phyloP scores from a whole-genome alignment of 2,797 vertebrate genomes.

The Eurystomus glaucurus region DNA sequence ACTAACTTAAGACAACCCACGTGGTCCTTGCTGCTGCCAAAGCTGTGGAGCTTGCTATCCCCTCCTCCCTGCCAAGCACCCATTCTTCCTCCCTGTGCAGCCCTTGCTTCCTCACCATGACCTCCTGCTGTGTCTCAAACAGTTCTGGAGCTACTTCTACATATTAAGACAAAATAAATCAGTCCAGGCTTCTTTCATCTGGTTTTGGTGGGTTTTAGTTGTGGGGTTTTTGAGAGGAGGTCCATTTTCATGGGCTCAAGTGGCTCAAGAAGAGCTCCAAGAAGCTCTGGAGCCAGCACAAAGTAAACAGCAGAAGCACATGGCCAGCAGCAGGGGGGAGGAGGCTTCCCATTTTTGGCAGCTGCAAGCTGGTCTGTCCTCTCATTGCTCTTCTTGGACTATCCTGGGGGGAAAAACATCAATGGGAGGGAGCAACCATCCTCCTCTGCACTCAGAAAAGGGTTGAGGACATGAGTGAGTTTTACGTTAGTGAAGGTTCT shows the following conservation, averaged over 20 bases:
- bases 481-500: background rate
- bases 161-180: background rate
- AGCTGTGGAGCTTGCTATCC: background rate
- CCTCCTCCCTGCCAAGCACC: background rate
- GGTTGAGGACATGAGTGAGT: background rate
- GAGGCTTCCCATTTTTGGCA: background rate
- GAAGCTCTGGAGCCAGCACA: background rate
- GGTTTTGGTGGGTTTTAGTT: background rate
- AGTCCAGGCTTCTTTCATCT: background rate
- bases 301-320: background rate
- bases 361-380: accelerated
- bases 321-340: background rate
- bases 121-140: background rate
- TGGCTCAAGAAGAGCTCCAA: background rate
- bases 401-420: background rate
- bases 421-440: background rate
- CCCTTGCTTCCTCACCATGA: background rate
- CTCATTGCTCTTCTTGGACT: background rate
- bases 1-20: background rate
- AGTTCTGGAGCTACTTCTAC: background rate
- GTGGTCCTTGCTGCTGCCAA: background rate
- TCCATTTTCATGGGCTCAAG: background rate
- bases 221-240: background rate
- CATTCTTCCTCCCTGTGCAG: background rate
- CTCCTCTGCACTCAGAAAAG: background rate